A percentile compares a stretch with the other conserved stretches of the same genome.
Conservation (phyloP, 2,797 vertebrate species). For the Brachyalestes nurse region DNA sequence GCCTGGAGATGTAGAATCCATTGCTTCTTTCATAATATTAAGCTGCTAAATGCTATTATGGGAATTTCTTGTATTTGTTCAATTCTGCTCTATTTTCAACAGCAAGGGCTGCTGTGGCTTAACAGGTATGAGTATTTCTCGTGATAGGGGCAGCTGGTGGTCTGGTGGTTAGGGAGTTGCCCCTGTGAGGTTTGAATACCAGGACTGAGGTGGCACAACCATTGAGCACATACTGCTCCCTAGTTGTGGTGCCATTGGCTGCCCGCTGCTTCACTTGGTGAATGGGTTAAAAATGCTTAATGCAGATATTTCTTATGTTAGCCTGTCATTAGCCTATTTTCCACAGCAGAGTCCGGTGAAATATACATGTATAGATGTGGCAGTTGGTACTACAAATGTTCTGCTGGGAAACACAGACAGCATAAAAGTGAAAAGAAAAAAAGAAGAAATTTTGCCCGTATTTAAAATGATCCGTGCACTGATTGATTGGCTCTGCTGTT, state of each 20-base stretch:
- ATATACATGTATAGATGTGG: too few relatives aligned
- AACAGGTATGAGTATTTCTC: neutral
- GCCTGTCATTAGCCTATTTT: neutral
- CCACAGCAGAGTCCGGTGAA: too few relatives aligned
- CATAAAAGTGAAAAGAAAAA: too few relatives aligned
- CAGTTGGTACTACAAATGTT: neutral
- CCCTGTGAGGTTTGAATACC: too few relatives aligned
- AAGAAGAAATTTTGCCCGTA: constrained; percentile 17
- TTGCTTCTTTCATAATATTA: constrained; percentile 2
- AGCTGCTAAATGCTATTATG: neutral
- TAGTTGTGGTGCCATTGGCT: too few relatives aligned
- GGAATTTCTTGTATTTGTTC: neutral
- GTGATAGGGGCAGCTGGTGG: too few relatives aligned
- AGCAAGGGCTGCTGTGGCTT: neutral
- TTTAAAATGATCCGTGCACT: constrained; percentile 29
- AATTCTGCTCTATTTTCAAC: neutral
- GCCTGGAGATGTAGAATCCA: neutral
- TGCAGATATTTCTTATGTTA: neutral
- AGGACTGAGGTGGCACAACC: too few relatives aligned
- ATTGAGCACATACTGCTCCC: too few relatives aligned
- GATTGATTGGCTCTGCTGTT: constrained; percentile 32
- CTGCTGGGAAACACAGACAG: constrained; percentile 1
- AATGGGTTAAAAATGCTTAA: too few relatives aligned
- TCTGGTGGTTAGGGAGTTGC: too few relatives aligned
- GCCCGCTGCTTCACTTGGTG: too few relatives aligned